phyloP scores from a whole-genome alignment of 2,888 invertebrate species.

The Therioaphis trifolii region DNA sequence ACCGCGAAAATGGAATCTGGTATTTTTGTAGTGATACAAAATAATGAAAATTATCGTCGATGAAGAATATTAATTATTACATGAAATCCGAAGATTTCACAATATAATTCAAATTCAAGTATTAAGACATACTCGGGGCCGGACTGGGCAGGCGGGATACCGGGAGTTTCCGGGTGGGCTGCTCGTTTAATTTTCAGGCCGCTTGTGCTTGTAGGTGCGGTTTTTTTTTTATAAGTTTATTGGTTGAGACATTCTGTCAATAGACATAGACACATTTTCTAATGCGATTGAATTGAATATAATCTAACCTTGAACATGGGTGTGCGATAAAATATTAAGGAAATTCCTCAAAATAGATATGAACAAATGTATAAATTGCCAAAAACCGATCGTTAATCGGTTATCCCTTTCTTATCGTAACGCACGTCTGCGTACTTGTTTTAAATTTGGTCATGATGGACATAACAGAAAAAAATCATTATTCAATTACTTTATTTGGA shows the following conservation, averaged over 20 bases:
- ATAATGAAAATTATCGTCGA: no score
- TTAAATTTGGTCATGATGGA: conserved; percentile 23
- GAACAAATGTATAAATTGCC: background rate
- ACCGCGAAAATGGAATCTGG: no score
- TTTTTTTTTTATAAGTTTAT: no score
- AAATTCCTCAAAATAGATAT: no score
- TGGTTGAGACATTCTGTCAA: background rate
- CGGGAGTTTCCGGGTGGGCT: conserved; percentile 1
- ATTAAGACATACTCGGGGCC: background rate
- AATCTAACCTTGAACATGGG: no score
- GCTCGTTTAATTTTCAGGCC: background rate
- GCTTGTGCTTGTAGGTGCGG: background rate
- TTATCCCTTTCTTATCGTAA: background rate
- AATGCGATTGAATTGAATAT: background rate
- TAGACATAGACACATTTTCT: background rate
- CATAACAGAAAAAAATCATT: conserved; percentile 8
- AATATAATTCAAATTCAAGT: no score
- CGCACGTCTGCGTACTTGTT: background rate
- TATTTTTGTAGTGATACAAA: no score
- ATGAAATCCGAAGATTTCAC: no score
- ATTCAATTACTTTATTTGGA: conserved; percentile 34
- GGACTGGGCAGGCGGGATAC: conserved; percentile 20
- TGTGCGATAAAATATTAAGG: no score
- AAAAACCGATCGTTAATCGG: background rate
- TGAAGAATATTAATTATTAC: no score